Evolutionary conservation across 1,140 invertebrate species (phyloP), one percentile per base, ranked within the genome.

Genomic region (Himalopsyche phryganea): DNA sequence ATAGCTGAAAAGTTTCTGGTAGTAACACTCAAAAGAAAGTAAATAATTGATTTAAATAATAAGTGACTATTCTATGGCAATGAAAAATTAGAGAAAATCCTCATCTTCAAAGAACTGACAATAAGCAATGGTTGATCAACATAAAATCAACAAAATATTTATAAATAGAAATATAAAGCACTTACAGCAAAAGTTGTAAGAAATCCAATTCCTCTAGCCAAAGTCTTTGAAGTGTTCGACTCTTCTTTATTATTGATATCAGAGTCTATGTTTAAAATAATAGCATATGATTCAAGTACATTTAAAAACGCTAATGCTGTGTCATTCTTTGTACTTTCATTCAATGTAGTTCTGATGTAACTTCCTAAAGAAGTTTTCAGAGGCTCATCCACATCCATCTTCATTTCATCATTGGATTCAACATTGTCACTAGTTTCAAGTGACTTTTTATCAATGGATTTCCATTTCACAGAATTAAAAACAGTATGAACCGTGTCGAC

Each of bases 101-200:
- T 14, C 10, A 50, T 50, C 17, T 6, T 2, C 48, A 6, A 52
- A 44, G 15, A 52, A 20, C 3, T 18, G 19, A 32, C 19, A 42
- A 11, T 32, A n/a, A n/a, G n/a, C n/a, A n/a, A n/a, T n/a, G n/a
- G n/a, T n/a, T n/a, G n/a, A n/a, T n/a, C n/a, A n/a, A n/a, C n/a
- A n/a, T n/a, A n/a, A n/a, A n/a, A n/a, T n/a, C n/a, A n/a, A n/a
- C n/a, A n/a, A n/a, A n/a, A n/a, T n/a, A n/a, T n/a, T n/a, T n/a
- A n/a, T n/a, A n/a, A n/a, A n/a, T n/a, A n/a, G n/a, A n/a, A n/a
- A n/a, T n/a, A n/a, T n/a, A n/a, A n/a, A n/a, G n/a, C n/a, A 60
- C 52, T 61, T 40, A 61, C 59, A 38, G 46, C 15, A 28, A 48
- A 10, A 46, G 50, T 45, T 1, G 50, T 40, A 36, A 56, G 47